These are phyloP conservation scores for Pachyuromys duprasi DNA, from an alignment of 2,797 vertebrate genomes.

Conservation along the genomic window DNA sequence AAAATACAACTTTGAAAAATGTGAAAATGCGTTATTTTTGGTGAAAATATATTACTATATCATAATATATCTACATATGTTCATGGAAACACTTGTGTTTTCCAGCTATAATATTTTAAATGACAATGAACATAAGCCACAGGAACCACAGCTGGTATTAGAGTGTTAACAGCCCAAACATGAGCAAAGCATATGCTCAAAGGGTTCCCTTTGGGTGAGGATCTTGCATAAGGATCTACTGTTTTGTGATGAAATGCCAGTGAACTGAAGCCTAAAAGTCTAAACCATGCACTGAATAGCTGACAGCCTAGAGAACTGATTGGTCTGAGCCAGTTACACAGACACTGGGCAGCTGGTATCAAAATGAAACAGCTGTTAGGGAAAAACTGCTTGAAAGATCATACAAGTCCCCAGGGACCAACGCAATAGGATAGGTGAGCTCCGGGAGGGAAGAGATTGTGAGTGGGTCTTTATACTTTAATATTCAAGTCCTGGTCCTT, in stretches of 20 bases:
- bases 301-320: not conserved
- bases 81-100: not conserved
- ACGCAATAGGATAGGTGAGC: not conserved
- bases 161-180: not conserved
- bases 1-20: constrained; percentile 41
- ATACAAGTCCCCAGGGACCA: not conserved
- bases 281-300: not conserved
- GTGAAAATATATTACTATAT: not conserved
- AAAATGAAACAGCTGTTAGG: not conserved
- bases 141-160: not conserved
- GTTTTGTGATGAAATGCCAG: not conserved
- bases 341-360: not conserved
- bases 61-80: not conserved
- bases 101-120: not conserved
- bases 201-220: not conserved
- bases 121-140: not conserved
- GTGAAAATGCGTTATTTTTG: not conserved
- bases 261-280: constrained; percentile 17
- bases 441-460: not conserved
- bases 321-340: not conserved
- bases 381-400: constrained; percentile 19
- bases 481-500: not conserved
- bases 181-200: not conserved
- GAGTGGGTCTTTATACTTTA: not conserved
- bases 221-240: not conserved